Evolutionary conservation across 2,888 invertebrate species (phyloP).

Genomic region (Apodemia duryi): DNA sequence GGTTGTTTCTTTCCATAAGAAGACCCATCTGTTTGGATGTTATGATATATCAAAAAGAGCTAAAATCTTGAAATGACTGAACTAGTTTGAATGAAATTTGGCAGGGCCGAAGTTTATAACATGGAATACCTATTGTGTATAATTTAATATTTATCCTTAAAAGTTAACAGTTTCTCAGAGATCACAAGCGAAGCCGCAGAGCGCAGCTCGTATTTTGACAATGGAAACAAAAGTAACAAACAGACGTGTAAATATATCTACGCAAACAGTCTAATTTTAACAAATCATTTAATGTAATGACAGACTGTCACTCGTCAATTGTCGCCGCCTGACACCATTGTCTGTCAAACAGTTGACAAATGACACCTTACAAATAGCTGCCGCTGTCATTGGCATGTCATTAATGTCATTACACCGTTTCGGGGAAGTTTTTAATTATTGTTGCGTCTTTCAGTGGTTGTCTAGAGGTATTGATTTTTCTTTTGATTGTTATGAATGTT

Average conservation of each 20-base stretch:
- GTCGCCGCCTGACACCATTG: slow-evolving; percentile 54
- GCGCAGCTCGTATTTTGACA: background rate
- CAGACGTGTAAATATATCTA: too few species aligned
- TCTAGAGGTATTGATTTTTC: slow-evolving; percentile 10
- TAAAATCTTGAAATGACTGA: too few species aligned
- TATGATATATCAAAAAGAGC: too few species aligned
- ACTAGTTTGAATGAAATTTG: too few species aligned
- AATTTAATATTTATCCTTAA: background rate
- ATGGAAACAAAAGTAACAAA: background rate
- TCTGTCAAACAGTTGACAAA: slow-evolving; percentile 63
- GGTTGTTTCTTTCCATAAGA: too few species aligned
- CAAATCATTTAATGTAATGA: slow-evolving; percentile 33
- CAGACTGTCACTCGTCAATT: slow-evolving; percentile 49
- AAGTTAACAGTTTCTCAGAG: too few species aligned
- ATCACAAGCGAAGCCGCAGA: background rate
- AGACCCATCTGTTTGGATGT: too few species aligned
- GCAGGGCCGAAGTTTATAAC: too few species aligned
- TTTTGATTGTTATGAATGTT: slow-evolving; percentile 10
- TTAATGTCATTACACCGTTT: slow-evolving; percentile 54
- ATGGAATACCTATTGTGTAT: too few species aligned
- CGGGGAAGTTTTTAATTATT: slow-evolving; percentile 57
- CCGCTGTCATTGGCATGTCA: slow-evolving; percentile 56
- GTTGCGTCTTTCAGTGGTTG: slow-evolving; percentile 7
- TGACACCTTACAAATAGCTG: slow-evolving; percentile 34
- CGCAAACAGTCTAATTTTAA: slow-evolving; percentile 4